These are phyloP conservation scores for Graptemys geographica DNA, from an alignment of 2,797 vertebrate species.

Conservation along the genomic window DNA sequence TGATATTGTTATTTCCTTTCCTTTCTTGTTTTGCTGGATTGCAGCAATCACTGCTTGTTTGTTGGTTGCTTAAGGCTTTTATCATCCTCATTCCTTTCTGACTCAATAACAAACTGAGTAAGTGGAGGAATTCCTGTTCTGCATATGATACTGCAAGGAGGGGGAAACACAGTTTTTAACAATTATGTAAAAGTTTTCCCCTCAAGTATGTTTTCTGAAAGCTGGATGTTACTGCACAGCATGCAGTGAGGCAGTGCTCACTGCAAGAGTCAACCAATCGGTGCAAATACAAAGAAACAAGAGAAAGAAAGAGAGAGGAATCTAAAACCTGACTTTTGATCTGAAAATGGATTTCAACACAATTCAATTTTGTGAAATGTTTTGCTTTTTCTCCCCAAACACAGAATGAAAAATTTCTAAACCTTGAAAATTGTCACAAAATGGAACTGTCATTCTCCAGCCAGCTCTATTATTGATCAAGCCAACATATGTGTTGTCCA, in stretches of 20 bases:
- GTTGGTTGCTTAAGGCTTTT: not conserved
- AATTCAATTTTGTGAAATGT: slow-evolving; percentile 37
- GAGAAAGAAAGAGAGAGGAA: not conserved
- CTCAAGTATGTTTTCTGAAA: not conserved
- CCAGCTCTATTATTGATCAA: not conserved
- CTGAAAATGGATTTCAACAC: slow-evolving; percentile 49
- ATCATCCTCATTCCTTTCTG: not conserved
- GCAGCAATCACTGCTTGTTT: not conserved
- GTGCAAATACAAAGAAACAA: not conserved
- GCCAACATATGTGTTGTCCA: not conserved
- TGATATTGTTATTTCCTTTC: not conserved
- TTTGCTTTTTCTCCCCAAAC: slow-evolving; percentile 3
- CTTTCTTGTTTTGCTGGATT: not conserved
- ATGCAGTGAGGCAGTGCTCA: not conserved
- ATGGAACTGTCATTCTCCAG: not conserved
- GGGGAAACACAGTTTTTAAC: not conserved
- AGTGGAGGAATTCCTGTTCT: not conserved
- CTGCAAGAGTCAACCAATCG: not conserved
- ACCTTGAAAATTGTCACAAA: slow-evolving; percentile 34
- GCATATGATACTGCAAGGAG: not conserved
- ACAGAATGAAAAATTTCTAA: slow-evolving; percentile 45
- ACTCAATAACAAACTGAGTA: not conserved
- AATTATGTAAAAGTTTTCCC: not conserved
- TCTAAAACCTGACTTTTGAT: slow-evolving; percentile 19
- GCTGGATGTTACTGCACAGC: not conserved